Evolutionary conservation across 2,113 vertebrate genomes (phyloP).

Genomic region (Rhombomys opimus): DNA sequence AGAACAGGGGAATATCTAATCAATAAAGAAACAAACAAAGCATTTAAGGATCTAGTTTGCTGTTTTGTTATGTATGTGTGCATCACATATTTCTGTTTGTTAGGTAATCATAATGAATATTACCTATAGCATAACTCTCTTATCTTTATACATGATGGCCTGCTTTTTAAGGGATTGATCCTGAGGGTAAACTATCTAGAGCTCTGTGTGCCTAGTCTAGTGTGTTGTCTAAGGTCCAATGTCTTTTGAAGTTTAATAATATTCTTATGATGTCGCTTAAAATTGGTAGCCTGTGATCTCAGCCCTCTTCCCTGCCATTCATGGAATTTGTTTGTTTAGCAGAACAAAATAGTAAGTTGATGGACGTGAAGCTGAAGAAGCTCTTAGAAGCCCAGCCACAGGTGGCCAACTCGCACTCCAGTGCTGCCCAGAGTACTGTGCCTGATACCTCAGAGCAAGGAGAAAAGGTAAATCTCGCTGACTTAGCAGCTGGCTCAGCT

Average conservation of each 20-base stretch:
- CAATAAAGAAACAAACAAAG: background rate
- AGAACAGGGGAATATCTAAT: background rate
- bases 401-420: constrained; percentile 88
- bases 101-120: constrained; percentile 48
- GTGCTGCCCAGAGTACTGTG: constrained; percentile 85
- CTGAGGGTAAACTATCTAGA: background rate
- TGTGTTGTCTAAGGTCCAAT: background rate
- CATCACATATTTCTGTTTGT: constrained; percentile 31
- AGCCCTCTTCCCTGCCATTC: constrained; percentile 82
- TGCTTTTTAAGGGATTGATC: constrained; percentile 39
- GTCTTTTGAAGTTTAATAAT: constrained; percentile 69
- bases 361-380: constrained; percentile 96
- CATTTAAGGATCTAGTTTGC: constrained; percentile 27
- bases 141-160: background rate
- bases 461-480: constrained; percentile 87
- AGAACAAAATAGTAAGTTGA: constrained; percentile 92
- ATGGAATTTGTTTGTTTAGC: constrained; percentile 88
- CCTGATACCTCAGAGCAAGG: constrained; percentile 86
- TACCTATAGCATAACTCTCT: constrained; percentile 32
- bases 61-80: constrained; percentile 7
- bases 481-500: constrained; percentile 75
- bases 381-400: constrained; percentile 92
- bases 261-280: constrained; percentile 72
- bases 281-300: constrained; percentile 76
- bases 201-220: constrained; percentile 25